A percentile compares a stretch with the other conserved stretches of the same genome.
Conservation (phyloP, 2,797 vertebrate species). For the Xenops minutus region DNA sequence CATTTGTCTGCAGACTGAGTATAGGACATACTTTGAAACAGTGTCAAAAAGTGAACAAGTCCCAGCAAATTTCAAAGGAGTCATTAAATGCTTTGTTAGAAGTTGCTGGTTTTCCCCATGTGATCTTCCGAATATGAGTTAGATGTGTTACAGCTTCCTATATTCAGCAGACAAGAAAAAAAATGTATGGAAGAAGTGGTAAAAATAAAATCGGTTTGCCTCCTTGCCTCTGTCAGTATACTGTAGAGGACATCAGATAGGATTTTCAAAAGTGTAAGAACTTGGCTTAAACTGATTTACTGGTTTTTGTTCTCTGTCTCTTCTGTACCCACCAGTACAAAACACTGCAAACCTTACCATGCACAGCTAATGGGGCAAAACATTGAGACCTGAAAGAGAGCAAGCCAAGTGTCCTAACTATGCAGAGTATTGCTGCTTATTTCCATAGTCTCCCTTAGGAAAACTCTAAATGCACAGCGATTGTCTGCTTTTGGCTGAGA, state of each 20-base stretch:
- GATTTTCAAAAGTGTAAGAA: neutral
- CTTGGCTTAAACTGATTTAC: neutral
- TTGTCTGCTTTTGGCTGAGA: neutral
- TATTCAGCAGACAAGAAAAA: neutral
- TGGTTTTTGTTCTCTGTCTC: neutral
- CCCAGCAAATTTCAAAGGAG: neutral
- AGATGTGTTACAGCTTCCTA: neutral
- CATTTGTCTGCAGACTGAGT: neutral
- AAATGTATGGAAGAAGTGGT: neutral
- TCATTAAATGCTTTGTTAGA: neutral
- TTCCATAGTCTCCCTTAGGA: neutral
- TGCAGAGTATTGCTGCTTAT: neutral
- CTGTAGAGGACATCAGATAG: neutral
- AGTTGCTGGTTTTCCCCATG: neutral
- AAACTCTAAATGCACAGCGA: accelerated
- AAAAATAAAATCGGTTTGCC: neutral
- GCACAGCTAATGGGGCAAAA: neutral
- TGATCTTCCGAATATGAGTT: neutral
- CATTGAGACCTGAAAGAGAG: neutral
- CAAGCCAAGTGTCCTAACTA: neutral
- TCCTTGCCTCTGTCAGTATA: neutral
- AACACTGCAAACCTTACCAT: neutral
- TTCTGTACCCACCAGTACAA: neutral
- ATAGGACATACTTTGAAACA: neutral
- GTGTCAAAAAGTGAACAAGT: neutral